These are phyloP conservation scores for Heliothis subflexa DNA, from an alignment of 1,140 invertebrate species.

Conservation along the genomic window DNA sequence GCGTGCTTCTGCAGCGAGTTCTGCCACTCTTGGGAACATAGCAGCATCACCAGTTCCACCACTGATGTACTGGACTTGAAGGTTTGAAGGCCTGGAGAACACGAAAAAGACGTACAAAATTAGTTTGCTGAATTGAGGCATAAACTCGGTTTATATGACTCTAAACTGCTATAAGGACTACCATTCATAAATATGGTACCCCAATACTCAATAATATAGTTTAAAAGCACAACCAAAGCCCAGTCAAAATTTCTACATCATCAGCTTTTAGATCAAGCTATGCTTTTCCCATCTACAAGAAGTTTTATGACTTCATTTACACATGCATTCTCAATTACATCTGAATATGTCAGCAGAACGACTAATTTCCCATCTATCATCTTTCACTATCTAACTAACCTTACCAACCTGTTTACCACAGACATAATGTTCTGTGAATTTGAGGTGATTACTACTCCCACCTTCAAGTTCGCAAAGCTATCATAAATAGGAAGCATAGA, in stretches of 20 bases:
- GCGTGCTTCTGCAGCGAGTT: slow-evolving; percentile 99
- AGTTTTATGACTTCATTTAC: too few relatives aligned
- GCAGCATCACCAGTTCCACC: slow-evolving; percentile 98
- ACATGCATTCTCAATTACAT: too few relatives aligned
- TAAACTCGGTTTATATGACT: background rate
- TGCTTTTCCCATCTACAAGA: too few relatives aligned
- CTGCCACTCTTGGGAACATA: slow-evolving; percentile 99
- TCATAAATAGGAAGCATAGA: background rate
- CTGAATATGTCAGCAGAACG: too few relatives aligned
- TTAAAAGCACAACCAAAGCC: slow-evolving; percentile 27
- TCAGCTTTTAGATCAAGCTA: background rate
- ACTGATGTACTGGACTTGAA: slow-evolving; percentile 99
- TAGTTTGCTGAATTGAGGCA: background rate
- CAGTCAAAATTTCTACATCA: background rate
- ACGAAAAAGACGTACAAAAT: background rate
- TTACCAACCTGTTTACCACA: too few relatives aligned
- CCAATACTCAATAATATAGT: background rate
- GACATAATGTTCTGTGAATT: too few relatives aligned
- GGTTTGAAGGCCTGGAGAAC: slow-evolving; percentile 93
- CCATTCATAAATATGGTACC: too few relatives aligned
- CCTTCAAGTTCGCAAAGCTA: background rate
- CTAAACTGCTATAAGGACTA: background rate
- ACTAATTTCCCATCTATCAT: too few relatives aligned
- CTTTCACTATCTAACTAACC: too few relatives aligned
- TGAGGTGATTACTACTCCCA: background rate